Evolutionary conservation across 2,888 invertebrate species (phyloP).

Genomic region (Dasypolia templi): DNA sequence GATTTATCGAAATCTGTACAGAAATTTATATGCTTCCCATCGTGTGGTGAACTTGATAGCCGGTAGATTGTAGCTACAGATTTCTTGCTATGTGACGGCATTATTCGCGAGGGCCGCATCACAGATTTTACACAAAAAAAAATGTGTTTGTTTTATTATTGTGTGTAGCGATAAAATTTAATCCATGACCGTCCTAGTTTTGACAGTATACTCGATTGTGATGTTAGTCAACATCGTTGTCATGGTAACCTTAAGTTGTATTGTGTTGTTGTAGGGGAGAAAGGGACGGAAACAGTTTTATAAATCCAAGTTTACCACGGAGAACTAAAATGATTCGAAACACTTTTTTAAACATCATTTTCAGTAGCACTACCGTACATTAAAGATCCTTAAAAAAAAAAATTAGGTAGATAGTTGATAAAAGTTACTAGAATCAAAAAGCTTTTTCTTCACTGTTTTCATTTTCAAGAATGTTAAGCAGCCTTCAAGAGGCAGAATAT

Average conservation of each 20-base stretch:
- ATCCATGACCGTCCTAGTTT: slow-evolving; percentile 31
- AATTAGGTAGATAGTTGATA: no score
- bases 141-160: background rate
- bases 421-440: background rate
- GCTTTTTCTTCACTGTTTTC: background rate
- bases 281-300: background rate
- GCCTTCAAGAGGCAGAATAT: slow-evolving; percentile 5
- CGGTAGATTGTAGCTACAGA: slow-evolving; percentile 89
- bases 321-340: background rate
- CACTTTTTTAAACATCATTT: background rate
- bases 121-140: slow-evolving; percentile 10
- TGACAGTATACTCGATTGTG: slow-evolving; percentile 30
- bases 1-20: slow-evolving; percentile 80
- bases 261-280: slow-evolving; percentile 15
- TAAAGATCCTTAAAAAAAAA: background rate
- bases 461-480: slow-evolving; percentile 13
- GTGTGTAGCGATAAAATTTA: slow-evolving; percentile 21
- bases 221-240: slow-evolving; percentile 56
- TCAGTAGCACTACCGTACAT: background rate
- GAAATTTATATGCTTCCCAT: slow-evolving; percentile 90
- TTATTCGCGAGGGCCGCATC: slow-evolving; percentile 44
- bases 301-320: slow-evolving; percentile 11
- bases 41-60: slow-evolving; percentile 82
- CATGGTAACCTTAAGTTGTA: slow-evolving; percentile 43
- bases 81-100: slow-evolving; percentile 89